Base-by-base conservation (phyloP, 2,888 invertebrate genomes). In the Rosalia funebris region DNA sequence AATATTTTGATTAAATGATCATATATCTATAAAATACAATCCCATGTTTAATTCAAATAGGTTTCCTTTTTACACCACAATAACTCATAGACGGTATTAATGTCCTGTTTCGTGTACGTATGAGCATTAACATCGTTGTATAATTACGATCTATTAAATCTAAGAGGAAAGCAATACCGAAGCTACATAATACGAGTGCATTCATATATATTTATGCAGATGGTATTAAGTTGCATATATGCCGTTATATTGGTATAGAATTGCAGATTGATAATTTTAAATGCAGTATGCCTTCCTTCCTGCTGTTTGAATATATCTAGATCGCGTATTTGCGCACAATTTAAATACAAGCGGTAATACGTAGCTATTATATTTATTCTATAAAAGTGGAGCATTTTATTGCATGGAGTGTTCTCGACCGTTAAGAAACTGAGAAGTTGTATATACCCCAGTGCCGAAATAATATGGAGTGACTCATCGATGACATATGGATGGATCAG, bases 1-100 rank as follows among this genome's bases (percentile, higher is more conserved):
- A 63, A 44, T 45, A 54, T 47, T 53, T 62, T 68, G 66, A 70
- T 68, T 68, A 61, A 68, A 65, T 62, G 68, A 66, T 65, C 60
- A 63, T 61, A 45, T n/a, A n/a, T n/a, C n/a, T n/a, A n/a, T 59
- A 25, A 56, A 46, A 56, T 56, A 32, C 39, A 16, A 17, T 60
- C 56, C 48, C 46, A 37, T 41, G 61, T 62, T 67, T 69, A 67
- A 64, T 67, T 66, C 61, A 64, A 60, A 63, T 69, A 65, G 64
- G 69, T 39, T 17, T 39, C 34, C 19, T 25, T 47, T 52, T 56
- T 46, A 47, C 41, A 39, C 12, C 17, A 39, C 11, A 41, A 47
- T 59, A 59, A 59, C 25, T 59, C 59, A 59, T 14, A 36, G 59
- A 42, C 34, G 47, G 47, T 20, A 36, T 39, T 47, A 39, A 48